phyloP scores from a whole-genome alignment of 2,797 vertebrate genomes.

The Platyrinchus mystaceus region DNA sequence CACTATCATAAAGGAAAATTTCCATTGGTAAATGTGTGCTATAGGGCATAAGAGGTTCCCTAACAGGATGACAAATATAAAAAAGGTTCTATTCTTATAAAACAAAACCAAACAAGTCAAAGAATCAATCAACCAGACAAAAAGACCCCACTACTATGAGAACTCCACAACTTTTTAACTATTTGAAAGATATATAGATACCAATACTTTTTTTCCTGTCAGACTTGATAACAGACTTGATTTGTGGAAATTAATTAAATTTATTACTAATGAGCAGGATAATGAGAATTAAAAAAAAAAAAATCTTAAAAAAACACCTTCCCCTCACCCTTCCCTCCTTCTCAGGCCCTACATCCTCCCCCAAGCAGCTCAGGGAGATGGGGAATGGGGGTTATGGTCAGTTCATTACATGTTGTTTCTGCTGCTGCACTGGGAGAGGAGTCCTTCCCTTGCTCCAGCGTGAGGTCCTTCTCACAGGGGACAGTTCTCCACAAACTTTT shows the following conservation, averaged over 20 bases:
- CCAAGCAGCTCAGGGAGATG: not conserved
- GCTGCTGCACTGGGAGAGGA: not conserved
- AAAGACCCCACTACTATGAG: not conserved
- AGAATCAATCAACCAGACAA: not conserved
- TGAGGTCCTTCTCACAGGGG: not conserved
- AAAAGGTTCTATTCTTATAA: not conserved
- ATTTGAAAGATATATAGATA: not conserved
- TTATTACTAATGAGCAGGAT: not conserved
- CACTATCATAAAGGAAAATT: not conserved
- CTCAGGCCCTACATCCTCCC: fast-evolving
- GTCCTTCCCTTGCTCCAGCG: too few species aligned
- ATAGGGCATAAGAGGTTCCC: not conserved
- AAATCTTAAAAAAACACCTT: not conserved
- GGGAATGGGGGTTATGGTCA: not conserved
- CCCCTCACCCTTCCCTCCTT: not conserved
- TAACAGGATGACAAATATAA: not conserved
- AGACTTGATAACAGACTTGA: fast-evolving
- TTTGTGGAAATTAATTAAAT: not conserved
- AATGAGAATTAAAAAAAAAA: not conserved
- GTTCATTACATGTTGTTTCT: not conserved
- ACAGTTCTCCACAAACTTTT: not conserved
- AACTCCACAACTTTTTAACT: not conserved
- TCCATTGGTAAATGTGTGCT: not conserved
- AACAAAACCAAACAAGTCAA: not conserved
- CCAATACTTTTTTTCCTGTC: not conserved